Base-by-base conservation (phyloP, 2,113 vertebrate species). In the Mobula hypostoma region DNA sequence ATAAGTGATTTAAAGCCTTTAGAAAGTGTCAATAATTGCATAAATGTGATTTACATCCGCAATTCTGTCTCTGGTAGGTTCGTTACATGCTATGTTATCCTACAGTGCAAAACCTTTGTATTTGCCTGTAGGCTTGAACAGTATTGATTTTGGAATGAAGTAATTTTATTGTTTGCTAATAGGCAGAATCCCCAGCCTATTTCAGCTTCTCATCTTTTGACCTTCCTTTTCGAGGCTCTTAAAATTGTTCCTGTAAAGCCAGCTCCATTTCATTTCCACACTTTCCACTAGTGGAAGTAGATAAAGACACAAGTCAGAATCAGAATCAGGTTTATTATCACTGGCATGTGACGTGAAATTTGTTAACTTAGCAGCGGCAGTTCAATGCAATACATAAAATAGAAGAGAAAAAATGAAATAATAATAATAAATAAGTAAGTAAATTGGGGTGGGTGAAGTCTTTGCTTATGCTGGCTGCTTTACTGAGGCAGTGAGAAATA, bases 131-230 rank as follows among this genome's bases (percentile, higher is more conserved):
- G 36, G 11, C 36, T 90, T 74, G 88, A 70, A 91, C 88, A 21
- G n/a, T 91, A 91, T 91, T 91, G 88, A 70, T 91, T 91, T 70
- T 70, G n/a, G 91, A 74, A 74, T 90, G 21, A n/a, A 68, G 61
- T 40, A 17, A 2, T 88, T 88, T 58, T 90, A 56, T 48, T 48
- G 68, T 93, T 93, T 74, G 72, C 36, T 40, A 74, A 74, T 74
- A 70, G 32, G 24, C 70, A 56, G 68, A 7, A 48, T 82, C 21
- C n/a, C n/a, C 58, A 8, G 36, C 11, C 19, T 70, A 21, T 72
- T 92, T 40, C 24, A 36, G 40, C 21, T 7, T 72, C 24, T 48
- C 68, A 74, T 56, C 32, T 74, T 48, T 74, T 74, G 36, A 93
- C 21, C 12, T 66, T 17, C 61, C 15, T 32, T 32, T n/a, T 2